These are phyloP conservation scores for Onychomys leucogaster DNA, from an alignment of 2,797 vertebrate species.

Conservation along the genomic window DNA sequence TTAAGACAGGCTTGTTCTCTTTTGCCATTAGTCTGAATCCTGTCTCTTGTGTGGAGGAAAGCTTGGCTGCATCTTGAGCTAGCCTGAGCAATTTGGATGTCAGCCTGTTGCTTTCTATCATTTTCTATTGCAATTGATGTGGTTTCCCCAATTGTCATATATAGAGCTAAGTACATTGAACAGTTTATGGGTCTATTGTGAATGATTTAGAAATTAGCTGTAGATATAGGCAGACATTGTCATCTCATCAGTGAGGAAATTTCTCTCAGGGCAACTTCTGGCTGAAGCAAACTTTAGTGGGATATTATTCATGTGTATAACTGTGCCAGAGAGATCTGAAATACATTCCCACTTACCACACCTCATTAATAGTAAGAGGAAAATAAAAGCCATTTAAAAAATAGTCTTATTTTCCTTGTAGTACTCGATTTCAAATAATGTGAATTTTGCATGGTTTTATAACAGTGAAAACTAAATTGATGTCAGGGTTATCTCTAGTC, in stretches of 20 bases:
- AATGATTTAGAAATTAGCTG: slow-evolving; percentile 75
- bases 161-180: slow-evolving; percentile 70
- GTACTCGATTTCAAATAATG: slow-evolving; percentile 34
- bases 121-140: slow-evolving; percentile 74
- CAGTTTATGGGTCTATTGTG: slow-evolving; percentile 67
- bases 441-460: slow-evolving; percentile 18
- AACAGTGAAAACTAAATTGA: slow-evolving; percentile 45
- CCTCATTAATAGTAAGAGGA: slow-evolving; percentile 70
- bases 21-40: slow-evolving; percentile 63
- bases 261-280: slow-evolving; percentile 76
- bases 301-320: slow-evolving; percentile 66
- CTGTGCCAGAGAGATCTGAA: slow-evolving; percentile 62
- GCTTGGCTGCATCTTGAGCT: slow-evolving; percentile 53
- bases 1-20: slow-evolving; percentile 11
- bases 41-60: slow-evolving; percentile 41
- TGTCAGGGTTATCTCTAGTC: background rate
- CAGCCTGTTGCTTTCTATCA: slow-evolving; percentile 62
- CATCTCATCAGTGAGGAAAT: slow-evolving; percentile 73
- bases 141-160: slow-evolving; percentile 56
- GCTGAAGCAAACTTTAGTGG: slow-evolving; percentile 25
- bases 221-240: slow-evolving; percentile 58
- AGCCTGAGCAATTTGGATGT: slow-evolving; percentile 61
- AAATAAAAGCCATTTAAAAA: slow-evolving; percentile 61
- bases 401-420: slow-evolving; percentile 47
- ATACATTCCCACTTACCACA: slow-evolving; percentile 47